Conservation (phyloP, 2,113 vertebrate genomes). For the Alosa alosa region DNA sequence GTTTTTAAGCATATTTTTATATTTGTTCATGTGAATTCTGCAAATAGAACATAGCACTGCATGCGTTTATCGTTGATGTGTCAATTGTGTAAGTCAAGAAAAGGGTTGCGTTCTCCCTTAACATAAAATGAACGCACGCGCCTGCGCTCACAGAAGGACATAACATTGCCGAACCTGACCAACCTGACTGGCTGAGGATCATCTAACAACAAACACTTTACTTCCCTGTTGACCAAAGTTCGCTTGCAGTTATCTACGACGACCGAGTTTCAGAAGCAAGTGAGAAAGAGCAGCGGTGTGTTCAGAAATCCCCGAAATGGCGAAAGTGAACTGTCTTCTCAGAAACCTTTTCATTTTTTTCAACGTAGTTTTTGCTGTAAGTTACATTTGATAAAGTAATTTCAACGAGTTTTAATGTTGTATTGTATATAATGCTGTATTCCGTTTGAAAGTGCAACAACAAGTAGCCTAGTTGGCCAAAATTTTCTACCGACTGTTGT, state of each 20-base stretch:
- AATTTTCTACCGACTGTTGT: too few relatives aligned
- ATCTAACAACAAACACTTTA: neutral
- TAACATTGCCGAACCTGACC: neutral
- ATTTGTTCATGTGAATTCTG: too few relatives aligned
- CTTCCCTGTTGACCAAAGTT: neutral
- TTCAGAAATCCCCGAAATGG: neutral
- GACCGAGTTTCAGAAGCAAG: neutral
- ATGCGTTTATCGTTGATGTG: neutral
- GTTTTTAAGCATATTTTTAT: too few relatives aligned
- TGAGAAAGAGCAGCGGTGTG: neutral
- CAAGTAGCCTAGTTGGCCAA: too few relatives aligned
- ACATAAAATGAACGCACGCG: neutral
- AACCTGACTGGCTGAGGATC: neutral
- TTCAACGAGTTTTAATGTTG: neutral
- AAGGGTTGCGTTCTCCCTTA: neutral
- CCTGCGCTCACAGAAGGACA: neutral
- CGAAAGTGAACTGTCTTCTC: neutral
- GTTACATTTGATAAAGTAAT: neutral
- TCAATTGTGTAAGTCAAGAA: neutral
- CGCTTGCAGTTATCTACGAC: neutral
- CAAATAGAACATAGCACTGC: too few relatives aligned
- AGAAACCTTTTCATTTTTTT: neutral
- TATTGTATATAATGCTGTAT: neutral
- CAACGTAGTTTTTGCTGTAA: neutral
- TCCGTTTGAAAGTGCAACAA: neutral